Evolutionary conservation across 2,113 vertebrate species (phyloP).

Genomic region (Vulpes ferrilata): DNA sequence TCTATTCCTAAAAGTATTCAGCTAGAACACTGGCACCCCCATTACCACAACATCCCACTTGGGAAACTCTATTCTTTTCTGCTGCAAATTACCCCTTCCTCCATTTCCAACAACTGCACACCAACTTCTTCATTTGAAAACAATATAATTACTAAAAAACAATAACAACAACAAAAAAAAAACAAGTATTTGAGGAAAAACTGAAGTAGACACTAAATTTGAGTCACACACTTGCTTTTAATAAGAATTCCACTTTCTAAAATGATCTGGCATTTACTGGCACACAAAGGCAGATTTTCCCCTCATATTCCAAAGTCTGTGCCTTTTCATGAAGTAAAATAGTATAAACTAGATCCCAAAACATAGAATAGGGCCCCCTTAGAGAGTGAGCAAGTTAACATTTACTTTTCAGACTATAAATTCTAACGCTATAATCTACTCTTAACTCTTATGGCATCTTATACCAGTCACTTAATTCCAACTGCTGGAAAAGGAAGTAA

Average conservation of each 20-base stretch:
- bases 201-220: constrained; percentile 37
- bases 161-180: neutral
- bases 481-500: constrained; percentile 73
- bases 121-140: constrained; percentile 47
- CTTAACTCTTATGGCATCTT: constrained; percentile 61
- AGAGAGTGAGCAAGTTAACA: neutral
- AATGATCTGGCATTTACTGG: constrained; percentile 13
- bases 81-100: constrained; percentile 2
- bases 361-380: neutral
- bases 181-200: constrained; percentile 35
- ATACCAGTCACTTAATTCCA: constrained; percentile 66
- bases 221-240: constrained; percentile 51
- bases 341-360: neutral
- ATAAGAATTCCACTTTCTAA: constrained; percentile 33
- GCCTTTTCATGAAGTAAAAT: neutral
- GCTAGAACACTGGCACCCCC: neutral
- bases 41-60: neutral
- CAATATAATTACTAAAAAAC: neutral
- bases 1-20: neutral
- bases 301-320: neutral
- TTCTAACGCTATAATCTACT: constrained; percentile 43
- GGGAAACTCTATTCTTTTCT: constrained; percentile 35
- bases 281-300: neutral
- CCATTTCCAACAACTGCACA: constrained; percentile 44
- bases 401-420: constrained; percentile 28